phyloP scores from a whole-genome alignment of 2,797 vertebrate species.

The Yasuhikotakia modesta region DNA sequence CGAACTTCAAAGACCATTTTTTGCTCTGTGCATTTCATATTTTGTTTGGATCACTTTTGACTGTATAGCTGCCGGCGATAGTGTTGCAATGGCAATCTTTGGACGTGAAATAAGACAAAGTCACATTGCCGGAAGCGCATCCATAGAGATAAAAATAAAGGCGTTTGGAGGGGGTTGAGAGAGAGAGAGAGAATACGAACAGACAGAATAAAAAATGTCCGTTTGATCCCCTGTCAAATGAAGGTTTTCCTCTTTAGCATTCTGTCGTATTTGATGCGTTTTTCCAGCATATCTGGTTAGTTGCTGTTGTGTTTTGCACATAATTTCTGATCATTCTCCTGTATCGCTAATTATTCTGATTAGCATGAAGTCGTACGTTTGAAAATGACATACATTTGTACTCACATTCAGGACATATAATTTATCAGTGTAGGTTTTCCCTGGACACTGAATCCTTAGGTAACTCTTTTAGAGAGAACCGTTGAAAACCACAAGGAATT shows the following conservation, averaged over 20 bases:
- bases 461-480: no score
- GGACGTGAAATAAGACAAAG: slow-evolving; percentile 43
- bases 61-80: slow-evolving; percentile 35
- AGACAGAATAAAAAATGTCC: slow-evolving; percentile 57
- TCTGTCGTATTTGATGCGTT: not conserved
- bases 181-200: slow-evolving; percentile 30
- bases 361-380: no score
- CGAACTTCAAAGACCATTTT: slow-evolving; percentile 26
- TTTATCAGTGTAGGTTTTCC: no score
- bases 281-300: not conserved
- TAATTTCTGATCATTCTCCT: no score
- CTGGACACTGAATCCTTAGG: no score
- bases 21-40: slow-evolving; percentile 34
- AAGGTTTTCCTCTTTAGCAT: slow-evolving; percentile 22
- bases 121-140: slow-evolving; percentile 38
- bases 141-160: slow-evolving; percentile 51
- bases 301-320: not conserved
- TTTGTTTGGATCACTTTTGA: slow-evolving; percentile 48
- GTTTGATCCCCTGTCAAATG: slow-evolving; percentile 50
- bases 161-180: slow-evolving; percentile 6
- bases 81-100: slow-evolving; percentile 42
- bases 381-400: no score
- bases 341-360: no score
- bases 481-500: no score
- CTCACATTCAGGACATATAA: no score